Evolutionary conservation across 2,113 vertebrate genomes (phyloP).

Genomic region (Ptilonorhynchus violaceus): DNA sequence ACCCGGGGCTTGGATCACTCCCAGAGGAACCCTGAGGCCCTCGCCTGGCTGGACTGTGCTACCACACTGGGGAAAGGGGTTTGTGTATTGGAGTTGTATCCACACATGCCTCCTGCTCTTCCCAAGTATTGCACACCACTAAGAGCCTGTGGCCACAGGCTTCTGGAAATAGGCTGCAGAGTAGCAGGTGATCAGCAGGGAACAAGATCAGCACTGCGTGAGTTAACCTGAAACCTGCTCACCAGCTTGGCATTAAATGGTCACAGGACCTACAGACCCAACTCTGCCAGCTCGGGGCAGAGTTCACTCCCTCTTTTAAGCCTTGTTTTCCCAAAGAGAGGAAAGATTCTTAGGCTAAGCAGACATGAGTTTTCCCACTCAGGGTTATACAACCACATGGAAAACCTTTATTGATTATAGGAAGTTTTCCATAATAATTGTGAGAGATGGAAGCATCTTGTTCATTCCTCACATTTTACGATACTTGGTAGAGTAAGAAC

Average conservation of each 20-base stretch:
- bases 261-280: not conserved
- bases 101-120: not conserved
- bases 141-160: not conserved
- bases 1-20: rapidly evolving
- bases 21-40: not conserved
- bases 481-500: not conserved
- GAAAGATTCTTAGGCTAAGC: not conserved
- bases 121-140: not conserved
- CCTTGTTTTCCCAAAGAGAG: not conserved
- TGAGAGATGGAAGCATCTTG: not conserved
- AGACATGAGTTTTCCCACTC: not conserved
- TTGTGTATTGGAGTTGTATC: not conserved
- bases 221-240: not conserved
- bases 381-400: not conserved
- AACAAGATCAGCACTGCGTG: not conserved
- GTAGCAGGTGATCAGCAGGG: not conserved
- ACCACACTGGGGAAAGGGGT: not conserved
- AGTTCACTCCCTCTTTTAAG: not conserved
- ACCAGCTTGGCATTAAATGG: not conserved
- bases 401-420: not conserved
- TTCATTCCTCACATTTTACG: rapidly evolving
- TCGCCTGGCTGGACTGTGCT: not conserved
- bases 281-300: not conserved
- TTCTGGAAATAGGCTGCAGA: not conserved
- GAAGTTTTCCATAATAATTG: not conserved